Conservation (phyloP, 2,797 vertebrate genomes). For the Antrozous pallidus region DNA sequence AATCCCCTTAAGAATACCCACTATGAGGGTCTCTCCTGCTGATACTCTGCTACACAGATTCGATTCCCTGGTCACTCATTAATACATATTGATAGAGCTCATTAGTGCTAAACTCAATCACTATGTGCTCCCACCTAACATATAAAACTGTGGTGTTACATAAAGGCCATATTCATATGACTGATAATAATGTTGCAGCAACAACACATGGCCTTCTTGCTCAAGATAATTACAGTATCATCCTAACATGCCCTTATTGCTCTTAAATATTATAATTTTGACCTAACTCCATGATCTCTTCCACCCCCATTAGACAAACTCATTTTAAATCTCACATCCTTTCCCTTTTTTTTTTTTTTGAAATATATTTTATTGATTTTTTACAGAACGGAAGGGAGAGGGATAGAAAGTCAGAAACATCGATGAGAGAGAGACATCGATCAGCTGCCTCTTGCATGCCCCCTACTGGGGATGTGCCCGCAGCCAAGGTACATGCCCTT, state of each 20-base stretch:
- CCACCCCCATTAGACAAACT: neutral
- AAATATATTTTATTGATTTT: too few relatives aligned
- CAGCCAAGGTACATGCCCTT: too few relatives aligned
- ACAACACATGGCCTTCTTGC: neutral
- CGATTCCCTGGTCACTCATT: neutral
- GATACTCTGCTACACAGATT: neutral
- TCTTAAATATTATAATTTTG: neutral
- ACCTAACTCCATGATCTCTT: neutral
- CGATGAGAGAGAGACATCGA: too few relatives aligned
- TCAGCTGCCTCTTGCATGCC: too few relatives aligned
- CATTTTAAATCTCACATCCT: neutral
- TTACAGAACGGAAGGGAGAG: too few relatives aligned
- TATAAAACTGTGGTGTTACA: neutral
- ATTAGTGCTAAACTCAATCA: neutral
- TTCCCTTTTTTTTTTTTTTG: neutral
- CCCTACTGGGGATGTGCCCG: too few relatives aligned
- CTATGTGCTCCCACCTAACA: neutral
- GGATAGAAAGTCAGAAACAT: too few relatives aligned
- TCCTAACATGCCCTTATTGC: neutral
- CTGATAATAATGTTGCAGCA: neutral
- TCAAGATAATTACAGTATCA: neutral
- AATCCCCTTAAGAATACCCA: neutral
- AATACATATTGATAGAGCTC: neutral
- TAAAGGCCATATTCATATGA: neutral
- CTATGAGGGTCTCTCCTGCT: neutral